phyloP scores from a whole-genome alignment of 2,888 invertebrate species.

The Acrocyrtus sp. region DNA sequence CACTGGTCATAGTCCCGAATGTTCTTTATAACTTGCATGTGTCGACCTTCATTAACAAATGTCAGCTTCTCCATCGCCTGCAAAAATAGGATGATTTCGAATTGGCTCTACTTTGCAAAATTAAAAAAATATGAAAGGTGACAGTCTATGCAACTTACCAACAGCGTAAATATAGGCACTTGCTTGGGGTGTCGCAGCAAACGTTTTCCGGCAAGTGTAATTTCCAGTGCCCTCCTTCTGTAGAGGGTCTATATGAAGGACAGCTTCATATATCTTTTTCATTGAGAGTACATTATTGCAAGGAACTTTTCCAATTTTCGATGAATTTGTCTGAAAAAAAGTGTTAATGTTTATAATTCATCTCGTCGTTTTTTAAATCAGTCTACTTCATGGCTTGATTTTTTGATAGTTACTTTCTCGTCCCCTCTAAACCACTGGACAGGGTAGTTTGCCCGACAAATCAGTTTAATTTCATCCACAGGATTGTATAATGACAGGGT shows the following conservation, averaged over 20 bases:
- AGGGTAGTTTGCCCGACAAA: constrained; percentile 56
- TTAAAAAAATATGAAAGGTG: background rate
- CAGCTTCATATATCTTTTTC: constrained; percentile 56
- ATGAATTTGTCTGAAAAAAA: constrained; percentile 46
- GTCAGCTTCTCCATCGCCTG: constrained; percentile 55
- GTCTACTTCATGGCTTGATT: no score
- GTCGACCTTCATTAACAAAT: constrained; percentile 56
- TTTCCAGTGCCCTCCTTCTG: constrained; percentile 56
- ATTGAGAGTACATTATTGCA: constrained; percentile 47
- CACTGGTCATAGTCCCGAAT: constrained; percentile 44
- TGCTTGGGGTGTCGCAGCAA: constrained; percentile 43
- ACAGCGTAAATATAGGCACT: constrained; percentile 55
- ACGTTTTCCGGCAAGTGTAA: constrained; percentile 55
- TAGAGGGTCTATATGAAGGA: constrained; percentile 49
- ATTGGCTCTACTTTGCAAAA: background rate
- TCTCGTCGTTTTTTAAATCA: background rate
- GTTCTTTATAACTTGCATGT: constrained; percentile 55
- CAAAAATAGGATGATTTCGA: no score
- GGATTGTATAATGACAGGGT: constrained; percentile 53
- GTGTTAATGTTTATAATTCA: background rate
- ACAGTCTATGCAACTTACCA: constrained; percentile 27
- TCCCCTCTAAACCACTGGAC: constrained; percentile 54
- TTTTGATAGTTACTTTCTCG: constrained; percentile 51
- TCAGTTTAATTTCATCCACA: constrained; percentile 52
- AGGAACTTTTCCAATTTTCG: constrained; percentile 57